Evolutionary conservation across 2,888 invertebrate species (phyloP).

Genomic region (Apamea epomidion): DNA sequence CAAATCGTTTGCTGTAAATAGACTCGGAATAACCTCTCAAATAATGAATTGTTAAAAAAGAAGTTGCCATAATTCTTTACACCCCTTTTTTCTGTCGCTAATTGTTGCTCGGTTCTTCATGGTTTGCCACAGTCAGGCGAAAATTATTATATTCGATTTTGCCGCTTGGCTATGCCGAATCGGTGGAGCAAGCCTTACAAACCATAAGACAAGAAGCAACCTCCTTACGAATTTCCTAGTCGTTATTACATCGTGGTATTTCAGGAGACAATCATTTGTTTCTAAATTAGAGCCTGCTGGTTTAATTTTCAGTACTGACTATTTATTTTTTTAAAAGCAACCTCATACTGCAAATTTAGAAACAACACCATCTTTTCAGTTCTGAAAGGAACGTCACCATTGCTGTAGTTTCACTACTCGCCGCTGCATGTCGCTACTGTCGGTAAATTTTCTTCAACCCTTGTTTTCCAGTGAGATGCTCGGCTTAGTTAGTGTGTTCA

Average conservation of each 20-base stretch:
- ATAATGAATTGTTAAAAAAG: not conserved
- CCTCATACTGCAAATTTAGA: fast-evolving
- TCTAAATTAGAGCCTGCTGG: not conserved
- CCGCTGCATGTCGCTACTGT: constrained; percentile 50
- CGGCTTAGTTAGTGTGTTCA: not conserved
- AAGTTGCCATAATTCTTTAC: not conserved
- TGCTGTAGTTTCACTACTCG: constrained; percentile 63
- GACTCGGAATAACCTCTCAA: not conserved
- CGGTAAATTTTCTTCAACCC: constrained; percentile 33
- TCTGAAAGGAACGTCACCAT: constrained; percentile 3
- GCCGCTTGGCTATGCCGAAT: no score
- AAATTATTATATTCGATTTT: not conserved
- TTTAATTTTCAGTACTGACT: not conserved
- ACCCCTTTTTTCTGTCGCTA: not conserved
- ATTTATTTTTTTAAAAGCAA: not conserved
- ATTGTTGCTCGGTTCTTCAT: not conserved
- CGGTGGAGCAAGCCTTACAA: no score
- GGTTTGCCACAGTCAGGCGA: not conserved
- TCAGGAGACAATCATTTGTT: not conserved
- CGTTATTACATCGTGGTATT: not conserved
- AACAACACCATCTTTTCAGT: constrained; percentile 48
- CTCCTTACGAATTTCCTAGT: not conserved
- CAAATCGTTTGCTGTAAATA: not conserved
- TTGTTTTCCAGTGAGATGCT: not conserved
- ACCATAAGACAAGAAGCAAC: not conserved